These are phyloP conservation scores for Anguilla obscura DNA, from an alignment of 2,797 vertebrate species.

Conservation along the genomic window DNA sequence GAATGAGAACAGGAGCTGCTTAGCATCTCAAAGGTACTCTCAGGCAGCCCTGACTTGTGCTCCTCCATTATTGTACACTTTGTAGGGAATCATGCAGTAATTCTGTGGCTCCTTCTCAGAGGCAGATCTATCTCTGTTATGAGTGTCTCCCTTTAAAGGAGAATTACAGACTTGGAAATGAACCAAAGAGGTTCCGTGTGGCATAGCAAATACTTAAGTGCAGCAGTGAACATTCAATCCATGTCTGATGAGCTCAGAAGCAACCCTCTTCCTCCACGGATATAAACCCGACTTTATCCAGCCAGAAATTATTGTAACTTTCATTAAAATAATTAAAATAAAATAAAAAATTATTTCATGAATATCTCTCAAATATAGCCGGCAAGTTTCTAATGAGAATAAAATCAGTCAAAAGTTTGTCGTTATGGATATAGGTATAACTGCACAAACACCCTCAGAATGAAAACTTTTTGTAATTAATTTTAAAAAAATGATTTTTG, in stretches of 20 bases:
- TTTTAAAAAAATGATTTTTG: not conserved
- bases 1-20: constrained; percentile 67
- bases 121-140: not conserved
- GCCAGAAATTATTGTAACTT: not conserved
- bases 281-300: not conserved
- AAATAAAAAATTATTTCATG: not conserved
- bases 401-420: not conserved
- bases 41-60: constrained; percentile 46
- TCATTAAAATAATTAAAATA: not conserved
- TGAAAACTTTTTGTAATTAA: not conserved
- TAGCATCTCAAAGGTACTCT: constrained; percentile 56
- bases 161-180: not conserved
- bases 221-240: not conserved
- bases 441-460: not conserved
- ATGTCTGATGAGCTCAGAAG: not conserved
- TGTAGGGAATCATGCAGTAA: constrained; percentile 15
- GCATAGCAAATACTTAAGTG: not conserved
- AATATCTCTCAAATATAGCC: not conserved
- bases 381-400: not conserved
- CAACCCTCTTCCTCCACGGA: not conserved
- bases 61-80: constrained; percentile 65
- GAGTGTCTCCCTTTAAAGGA: not conserved
- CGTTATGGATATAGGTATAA: not conserved
- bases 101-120: not conserved
- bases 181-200: not conserved